phyloP scores from a whole-genome alignment of 1,140 invertebrate genomes.

The Mycetomoellerius zeteki region DNA sequence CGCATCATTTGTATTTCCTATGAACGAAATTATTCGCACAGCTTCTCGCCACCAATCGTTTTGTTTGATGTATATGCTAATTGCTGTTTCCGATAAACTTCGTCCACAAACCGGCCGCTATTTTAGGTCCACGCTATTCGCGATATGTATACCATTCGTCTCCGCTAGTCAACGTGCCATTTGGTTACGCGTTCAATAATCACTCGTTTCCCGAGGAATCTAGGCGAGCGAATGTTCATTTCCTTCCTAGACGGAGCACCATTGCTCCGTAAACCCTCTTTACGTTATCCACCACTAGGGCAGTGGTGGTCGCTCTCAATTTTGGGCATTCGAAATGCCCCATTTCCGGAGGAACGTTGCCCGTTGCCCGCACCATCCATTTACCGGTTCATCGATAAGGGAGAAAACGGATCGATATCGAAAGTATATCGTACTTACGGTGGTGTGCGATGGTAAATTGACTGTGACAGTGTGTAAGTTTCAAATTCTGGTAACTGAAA shows the following conservation, averaged over 20 bases:
- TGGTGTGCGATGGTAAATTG: conserved; percentile 21
- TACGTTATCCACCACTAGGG: conserved; percentile 22
- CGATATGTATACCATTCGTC: conserved; percentile 39
- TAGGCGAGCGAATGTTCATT: conserved; percentile 72
- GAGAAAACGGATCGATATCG: conserved; percentile 38
- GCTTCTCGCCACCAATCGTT: conserved; percentile 56
- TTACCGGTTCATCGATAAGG: conserved; percentile 53
- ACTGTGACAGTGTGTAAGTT: conserved; percentile 20
- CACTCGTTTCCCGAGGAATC: conserved; percentile 70
- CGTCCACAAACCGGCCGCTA: conserved; percentile 53
- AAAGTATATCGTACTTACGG: conserved; percentile 2
- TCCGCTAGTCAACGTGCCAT: conserved; percentile 24
- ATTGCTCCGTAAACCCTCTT: conserved; percentile 42
- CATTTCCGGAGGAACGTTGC: conserved; percentile 31
- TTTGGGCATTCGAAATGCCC: conserved; percentile 49
- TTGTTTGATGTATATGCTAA: conserved; percentile 66
- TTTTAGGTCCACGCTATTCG: conserved; percentile 15
- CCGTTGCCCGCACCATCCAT: conserved; percentile 37
- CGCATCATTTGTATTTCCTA: conserved; percentile 15
- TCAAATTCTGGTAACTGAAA: conserved; percentile 38
- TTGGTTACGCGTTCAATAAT: conserved; percentile 70
- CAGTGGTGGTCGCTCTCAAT: conserved; percentile 52
- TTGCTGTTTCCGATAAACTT: conserved; percentile 72
- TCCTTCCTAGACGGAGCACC: conserved; percentile 60
- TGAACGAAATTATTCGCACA: conserved; percentile 28